A percentile compares a stretch with the other conserved stretches of the same genome.
Conservation (phyloP, 1,140 invertebrate species). For the Nylanderia fulva region DNA sequence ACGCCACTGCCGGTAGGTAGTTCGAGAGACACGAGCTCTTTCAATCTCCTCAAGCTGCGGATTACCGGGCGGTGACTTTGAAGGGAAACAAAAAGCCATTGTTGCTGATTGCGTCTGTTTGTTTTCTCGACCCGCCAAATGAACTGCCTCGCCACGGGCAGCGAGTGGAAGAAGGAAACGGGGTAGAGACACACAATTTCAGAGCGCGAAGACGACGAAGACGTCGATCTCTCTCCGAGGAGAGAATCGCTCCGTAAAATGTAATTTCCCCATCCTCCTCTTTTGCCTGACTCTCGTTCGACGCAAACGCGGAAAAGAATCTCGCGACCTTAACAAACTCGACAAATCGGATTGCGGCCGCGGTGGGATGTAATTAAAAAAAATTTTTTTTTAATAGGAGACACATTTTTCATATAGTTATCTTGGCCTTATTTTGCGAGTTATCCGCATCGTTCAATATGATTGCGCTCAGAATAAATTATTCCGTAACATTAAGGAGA, state of each 20-base stretch:
- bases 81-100: constrained; percentile 56
- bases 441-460: background rate
- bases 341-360: constrained; percentile 43
- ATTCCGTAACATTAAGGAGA: background rate
- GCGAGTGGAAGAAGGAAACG: background rate
- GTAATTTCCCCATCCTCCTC: constrained; percentile 24
- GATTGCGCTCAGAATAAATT: too few relatives aligned
- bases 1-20: background rate
- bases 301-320: constrained; percentile 3
- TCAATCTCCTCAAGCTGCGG: constrained; percentile 58
- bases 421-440: background rate
- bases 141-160: constrained; percentile 45
- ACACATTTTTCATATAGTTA: background rate
- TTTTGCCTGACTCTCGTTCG: background rate
- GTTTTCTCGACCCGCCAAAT: constrained; percentile 58
- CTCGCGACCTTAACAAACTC: constrained; percentile 40
- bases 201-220: constrained; percentile 35
- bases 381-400: background rate
- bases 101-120: constrained; percentile 61
- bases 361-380: constrained; percentile 17
- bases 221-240: background rate
- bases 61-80: constrained; percentile 51
- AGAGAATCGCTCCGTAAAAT: constrained; percentile 44
- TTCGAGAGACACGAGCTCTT: constrained; percentile 56
- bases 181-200: constrained; percentile 30